Evolutionary conservation across 2,797 vertebrate species (phyloP).

Genomic region (Pachyuromys duprasi): DNA sequence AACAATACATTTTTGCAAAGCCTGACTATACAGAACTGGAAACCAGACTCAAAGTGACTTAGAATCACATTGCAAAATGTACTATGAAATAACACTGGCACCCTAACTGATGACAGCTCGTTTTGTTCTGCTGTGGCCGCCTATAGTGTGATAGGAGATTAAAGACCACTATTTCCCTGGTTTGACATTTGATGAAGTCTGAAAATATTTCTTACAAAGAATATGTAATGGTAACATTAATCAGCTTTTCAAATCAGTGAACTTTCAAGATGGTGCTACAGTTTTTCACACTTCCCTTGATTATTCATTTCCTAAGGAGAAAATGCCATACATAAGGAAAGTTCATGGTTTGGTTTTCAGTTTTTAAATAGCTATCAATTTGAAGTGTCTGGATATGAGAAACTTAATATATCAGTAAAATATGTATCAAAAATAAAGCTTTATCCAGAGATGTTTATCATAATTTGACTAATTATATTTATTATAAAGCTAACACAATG

Average conservation of each 20-base stretch:
- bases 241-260: conserved; percentile 68
- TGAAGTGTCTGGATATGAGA: conserved; percentile 20
- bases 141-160: conserved; percentile 51
- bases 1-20: background rate
- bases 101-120: conserved; percentile 55
- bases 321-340: conserved; percentile 26
- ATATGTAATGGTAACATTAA: conserved; percentile 63
- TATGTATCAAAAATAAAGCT: background rate
- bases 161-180: conserved; percentile 57
- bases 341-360: conserved; percentile 19
- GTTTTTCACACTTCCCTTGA: background rate
- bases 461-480: conserved; percentile 63
- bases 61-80: conserved; percentile 43
- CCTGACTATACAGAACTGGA: conserved; percentile 44
- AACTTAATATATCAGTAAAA: conserved; percentile 36
- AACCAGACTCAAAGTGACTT: background rate
- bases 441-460: background rate
- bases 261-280: conserved; percentile 54
- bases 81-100: conserved; percentile 32
- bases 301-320: conserved; percentile 36
- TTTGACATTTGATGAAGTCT: conserved; percentile 73
- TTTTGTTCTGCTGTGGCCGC: conserved; percentile 30
- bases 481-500: conserved; percentile 66
- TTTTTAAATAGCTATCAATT: conserved; percentile 21
- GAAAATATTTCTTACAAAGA: conserved; percentile 63